phyloP scores from a whole-genome alignment of 2,888 invertebrate genomes.

The Cyclophora albipunctata region DNA sequence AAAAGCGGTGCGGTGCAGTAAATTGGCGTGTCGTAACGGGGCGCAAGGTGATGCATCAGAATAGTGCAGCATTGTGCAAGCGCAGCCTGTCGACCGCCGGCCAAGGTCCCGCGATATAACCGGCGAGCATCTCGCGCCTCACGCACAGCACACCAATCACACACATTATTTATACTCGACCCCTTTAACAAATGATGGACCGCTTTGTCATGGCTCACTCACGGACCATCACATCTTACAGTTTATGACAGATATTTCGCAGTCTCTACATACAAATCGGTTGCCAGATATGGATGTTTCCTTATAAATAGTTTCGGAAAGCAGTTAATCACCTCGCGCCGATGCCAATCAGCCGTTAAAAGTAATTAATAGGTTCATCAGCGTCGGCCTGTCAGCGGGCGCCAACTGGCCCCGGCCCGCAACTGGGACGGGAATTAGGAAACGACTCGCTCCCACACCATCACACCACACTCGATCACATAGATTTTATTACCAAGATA shows the following conservation, averaged over 20 bases:
- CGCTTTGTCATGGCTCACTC: too few relatives aligned
- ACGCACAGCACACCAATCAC: conserved; percentile 8
- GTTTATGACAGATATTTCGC: too few relatives aligned
- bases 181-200: conserved; percentile 5
- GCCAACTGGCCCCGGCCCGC: conserved; percentile 34
- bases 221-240: too few relatives aligned
- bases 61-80: conserved; percentile 50
- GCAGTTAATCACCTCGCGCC: conserved; percentile 5
- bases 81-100: conserved; percentile 35
- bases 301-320: too few relatives aligned
- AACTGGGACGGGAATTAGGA: conserved; percentile 32
- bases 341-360: conserved; percentile 28
- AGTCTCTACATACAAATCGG: too few relatives aligned
- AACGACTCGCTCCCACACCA: conserved; percentile 26
- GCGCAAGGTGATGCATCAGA: conserved; percentile 48
- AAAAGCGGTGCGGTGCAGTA: conserved; percentile 10
- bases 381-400: conserved; percentile 27
- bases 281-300: too few relatives aligned
- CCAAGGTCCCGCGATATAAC: conserved; percentile 39
- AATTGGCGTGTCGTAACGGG: conserved; percentile 17
- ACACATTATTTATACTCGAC: conserved; percentile 19
- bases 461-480: conserved; percentile 3
- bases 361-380: conserved; percentile 27
- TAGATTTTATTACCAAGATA: neutral
- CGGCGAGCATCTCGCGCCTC: conserved; percentile 22